A percentile compares a stretch with the other conserved stretches of the same genome.
Conservation (phyloP, 1,140 invertebrate species). For the Scylla paramamosain region DNA sequence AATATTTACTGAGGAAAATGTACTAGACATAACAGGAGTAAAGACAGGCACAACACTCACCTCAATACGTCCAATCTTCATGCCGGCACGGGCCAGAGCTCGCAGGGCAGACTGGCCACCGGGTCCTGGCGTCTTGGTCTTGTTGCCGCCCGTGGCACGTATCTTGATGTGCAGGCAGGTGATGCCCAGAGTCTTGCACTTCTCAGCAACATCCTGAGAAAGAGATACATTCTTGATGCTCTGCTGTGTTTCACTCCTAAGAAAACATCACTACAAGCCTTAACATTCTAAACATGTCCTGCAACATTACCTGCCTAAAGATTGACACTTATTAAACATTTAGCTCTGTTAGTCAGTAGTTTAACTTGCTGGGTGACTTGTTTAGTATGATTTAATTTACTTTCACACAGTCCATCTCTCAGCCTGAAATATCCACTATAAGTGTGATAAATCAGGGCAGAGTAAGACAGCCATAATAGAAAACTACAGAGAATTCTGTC, state of each 20-base stretch:
- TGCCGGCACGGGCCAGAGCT: slow-evolving; percentile 97
- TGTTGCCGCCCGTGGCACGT: slow-evolving; percentile 98
- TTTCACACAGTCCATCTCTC: too few species aligned
- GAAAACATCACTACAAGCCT: too few species aligned
- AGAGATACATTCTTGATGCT: background rate
- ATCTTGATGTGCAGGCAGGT: slow-evolving; percentile 99
- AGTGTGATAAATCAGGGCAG: too few species aligned
- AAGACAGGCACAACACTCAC: slow-evolving; percentile 77
- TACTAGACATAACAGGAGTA: background rate
- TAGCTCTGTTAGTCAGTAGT: too few species aligned
- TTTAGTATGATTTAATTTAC: too few species aligned
- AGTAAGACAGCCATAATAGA: too few species aligned
- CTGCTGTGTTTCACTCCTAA: background rate
- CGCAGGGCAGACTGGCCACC: slow-evolving; percentile 98
- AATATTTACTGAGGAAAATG: too few species aligned
- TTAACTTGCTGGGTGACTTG: too few species aligned
- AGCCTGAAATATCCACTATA: too few species aligned
- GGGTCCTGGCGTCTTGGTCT: slow-evolving; percentile 98
- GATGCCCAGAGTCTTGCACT: slow-evolving; percentile 97
- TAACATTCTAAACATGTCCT: too few species aligned
- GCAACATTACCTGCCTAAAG: background rate
- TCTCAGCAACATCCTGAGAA: slow-evolving; percentile 97
- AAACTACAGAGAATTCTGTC: too few species aligned
- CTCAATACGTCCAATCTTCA: slow-evolving; percentile 99
- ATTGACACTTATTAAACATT: too few species aligned